phyloP scores from a whole-genome alignment of 2,113 vertebrate genomes.

The Osmerus eperlanus region DNA sequence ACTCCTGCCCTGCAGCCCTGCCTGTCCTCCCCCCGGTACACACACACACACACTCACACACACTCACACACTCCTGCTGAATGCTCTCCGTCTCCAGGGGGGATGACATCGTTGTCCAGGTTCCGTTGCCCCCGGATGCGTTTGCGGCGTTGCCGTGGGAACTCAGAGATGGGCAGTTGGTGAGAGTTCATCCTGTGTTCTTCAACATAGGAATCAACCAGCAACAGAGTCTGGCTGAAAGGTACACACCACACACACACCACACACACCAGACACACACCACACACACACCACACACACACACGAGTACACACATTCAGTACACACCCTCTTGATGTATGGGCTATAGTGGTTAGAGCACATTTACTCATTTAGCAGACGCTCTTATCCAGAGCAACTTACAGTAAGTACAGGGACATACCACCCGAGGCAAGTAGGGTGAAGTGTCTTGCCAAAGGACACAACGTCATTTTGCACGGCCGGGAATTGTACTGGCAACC shows the following conservation, averaged over 20 bases:
- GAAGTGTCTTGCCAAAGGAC: too few species aligned
- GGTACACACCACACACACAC: conserved; percentile 32
- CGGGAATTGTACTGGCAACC: too few species aligned
- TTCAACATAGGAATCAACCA: conserved; percentile 94
- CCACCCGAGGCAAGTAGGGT: too few species aligned
- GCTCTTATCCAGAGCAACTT: too few species aligned
- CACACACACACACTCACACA: conserved; percentile 3
- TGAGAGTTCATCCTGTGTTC: conserved; percentile 78
- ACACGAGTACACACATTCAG: too few species aligned
- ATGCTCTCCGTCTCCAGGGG: conserved; percentile 63
- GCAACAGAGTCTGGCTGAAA: conserved; percentile 76
- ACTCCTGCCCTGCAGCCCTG: neutral
- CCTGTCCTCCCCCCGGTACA: neutral
- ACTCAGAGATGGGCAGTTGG: conserved; percentile 78
- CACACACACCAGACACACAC: too few species aligned
- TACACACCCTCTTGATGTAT: too few species aligned
- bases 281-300: too few species aligned
- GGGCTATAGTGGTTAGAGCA: too few species aligned
- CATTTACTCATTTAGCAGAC: too few species aligned
- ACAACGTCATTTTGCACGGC: too few species aligned
- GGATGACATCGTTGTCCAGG: conserved; percentile 73
- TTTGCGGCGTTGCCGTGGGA: conserved; percentile 76
- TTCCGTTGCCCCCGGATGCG: conserved; percentile 77
- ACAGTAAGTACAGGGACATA: too few species aligned
- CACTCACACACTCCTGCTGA: neutral